These are phyloP conservation scores for Prionailurus bengalensis DNA, from an alignment of 2,113 vertebrate genomes.

Conservation along the genomic window DNA sequence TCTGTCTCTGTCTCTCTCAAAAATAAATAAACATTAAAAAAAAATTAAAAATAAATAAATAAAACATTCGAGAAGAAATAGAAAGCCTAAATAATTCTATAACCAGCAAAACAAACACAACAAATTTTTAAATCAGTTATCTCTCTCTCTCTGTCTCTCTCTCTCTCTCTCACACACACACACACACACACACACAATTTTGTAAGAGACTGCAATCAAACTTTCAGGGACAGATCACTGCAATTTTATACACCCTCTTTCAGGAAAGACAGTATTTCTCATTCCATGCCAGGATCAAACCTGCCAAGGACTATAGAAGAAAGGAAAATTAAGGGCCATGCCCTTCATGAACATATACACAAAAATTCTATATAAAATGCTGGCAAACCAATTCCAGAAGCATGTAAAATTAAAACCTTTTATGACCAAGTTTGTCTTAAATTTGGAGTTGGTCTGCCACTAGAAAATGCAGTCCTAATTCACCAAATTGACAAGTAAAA, in stretches of 20 bases:
- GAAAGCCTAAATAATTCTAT: neutral
- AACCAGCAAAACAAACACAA: neutral
- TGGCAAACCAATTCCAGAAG: neutral
- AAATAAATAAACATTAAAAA: too few species aligned
- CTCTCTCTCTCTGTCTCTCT: neutral
- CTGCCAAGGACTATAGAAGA: neutral
- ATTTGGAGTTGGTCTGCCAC: neutral
- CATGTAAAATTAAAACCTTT: neutral
- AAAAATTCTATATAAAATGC: neutral
- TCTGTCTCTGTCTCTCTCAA: too few species aligned
- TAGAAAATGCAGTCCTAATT: neutral
- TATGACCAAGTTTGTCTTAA: neutral
- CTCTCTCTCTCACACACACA: neutral
- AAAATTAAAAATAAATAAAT: neutral
- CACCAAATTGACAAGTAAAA: neutral
- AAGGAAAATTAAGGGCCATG: neutral
- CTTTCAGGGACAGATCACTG: neutral
- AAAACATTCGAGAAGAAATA: neutral
- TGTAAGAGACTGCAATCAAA: neutral
- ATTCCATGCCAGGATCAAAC: neutral
- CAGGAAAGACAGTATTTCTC: neutral
- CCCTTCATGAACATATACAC: neutral
- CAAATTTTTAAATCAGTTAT: neutral
- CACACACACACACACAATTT: neutral
- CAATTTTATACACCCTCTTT: neutral